These are phyloP conservation scores for Odocoileus hemionus DNA, from an alignment of 2,113 vertebrate genomes.

Conservation along the genomic window DNA sequence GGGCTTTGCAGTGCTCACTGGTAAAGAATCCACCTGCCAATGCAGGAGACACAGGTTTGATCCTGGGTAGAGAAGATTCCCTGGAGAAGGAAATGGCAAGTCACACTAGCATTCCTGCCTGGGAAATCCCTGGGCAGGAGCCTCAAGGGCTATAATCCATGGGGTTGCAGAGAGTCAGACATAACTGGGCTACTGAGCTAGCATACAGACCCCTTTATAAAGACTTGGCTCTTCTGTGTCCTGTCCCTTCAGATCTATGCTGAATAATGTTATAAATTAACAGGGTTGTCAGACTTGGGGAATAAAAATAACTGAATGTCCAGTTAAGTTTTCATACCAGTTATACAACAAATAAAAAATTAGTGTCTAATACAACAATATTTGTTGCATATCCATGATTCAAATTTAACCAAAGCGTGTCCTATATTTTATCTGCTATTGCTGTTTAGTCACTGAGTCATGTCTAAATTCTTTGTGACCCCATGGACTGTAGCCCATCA, in stretches of 20 bases:
- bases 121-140: background rate
- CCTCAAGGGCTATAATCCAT: background rate
- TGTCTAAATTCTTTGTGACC: background rate
- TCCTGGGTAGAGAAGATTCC: background rate
- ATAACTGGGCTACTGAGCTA: background rate
- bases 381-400: background rate
- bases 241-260: background rate
- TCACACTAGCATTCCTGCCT: background rate
- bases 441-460: background rate
- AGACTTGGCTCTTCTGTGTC: background rate
- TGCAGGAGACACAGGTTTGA: background rate
- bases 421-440: background rate
- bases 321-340: background rate
- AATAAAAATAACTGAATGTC: background rate
- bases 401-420: background rate
- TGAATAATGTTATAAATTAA: background rate
- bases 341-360: background rate
- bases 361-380: background rate
- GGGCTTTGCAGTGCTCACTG: background rate
- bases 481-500: background rate
- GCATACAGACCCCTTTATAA: background rate
- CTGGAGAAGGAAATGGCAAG: background rate
- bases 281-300: background rate
- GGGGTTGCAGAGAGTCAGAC: background rate
- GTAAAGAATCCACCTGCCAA: background rate